Conservation (phyloP, 2,888 invertebrate species). For the Dasypolia templi region DNA sequence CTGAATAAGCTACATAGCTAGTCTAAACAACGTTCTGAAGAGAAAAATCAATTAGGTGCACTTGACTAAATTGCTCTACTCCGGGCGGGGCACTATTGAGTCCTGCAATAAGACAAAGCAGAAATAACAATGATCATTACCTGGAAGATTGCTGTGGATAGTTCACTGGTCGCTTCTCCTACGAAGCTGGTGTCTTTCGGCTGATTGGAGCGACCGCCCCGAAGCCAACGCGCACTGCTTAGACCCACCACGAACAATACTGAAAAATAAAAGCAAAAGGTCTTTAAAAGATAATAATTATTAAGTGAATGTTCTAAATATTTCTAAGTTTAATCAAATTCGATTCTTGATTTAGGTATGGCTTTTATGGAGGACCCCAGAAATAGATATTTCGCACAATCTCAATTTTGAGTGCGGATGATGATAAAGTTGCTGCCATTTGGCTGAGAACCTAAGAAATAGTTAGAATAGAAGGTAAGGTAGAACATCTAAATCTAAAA, state of each 20-base stretch:
- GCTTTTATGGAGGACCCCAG: background rate
- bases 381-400: background rate
- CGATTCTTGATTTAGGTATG: background rate
- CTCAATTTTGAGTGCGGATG: too few relatives aligned
- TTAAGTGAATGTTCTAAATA: background rate
- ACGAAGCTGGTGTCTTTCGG: conserved; percentile 85
- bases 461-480: too few relatives aligned
- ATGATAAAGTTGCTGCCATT: too few relatives aligned
- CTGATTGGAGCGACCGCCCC: conserved; percentile 79
- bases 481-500: too few relatives aligned
- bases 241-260: conserved; percentile 79
- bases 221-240: conserved; percentile 82
- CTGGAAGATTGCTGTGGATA: conserved; percentile 89
- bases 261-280: conserved; percentile 67
- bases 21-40: background rate
- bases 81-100: background rate
- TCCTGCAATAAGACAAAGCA: background rate
- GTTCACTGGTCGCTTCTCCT: conserved; percentile 88
- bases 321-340: background rate
- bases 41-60: background rate
- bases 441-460: too few relatives aligned
- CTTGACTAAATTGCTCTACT: background rate
- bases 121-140: conserved; percentile 69
- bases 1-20: too few relatives aligned
- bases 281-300: background rate